Evolutionary conservation across 2,888 invertebrate genomes (phyloP), one percentile per base, ranked within the genome.

Genomic region (Drosophila mimica): DNA sequence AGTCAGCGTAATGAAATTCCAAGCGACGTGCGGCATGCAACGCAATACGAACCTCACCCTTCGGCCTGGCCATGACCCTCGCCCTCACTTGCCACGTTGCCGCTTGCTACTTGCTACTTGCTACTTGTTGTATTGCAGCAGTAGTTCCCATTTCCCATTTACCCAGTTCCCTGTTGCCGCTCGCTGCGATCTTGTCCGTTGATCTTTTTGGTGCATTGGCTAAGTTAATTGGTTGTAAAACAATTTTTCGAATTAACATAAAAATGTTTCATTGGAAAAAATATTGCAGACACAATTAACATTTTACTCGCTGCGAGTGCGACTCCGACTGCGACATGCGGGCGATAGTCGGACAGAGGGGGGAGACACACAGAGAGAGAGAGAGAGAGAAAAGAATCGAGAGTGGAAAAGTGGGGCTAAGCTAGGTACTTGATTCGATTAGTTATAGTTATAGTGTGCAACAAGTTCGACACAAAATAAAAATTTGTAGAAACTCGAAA

Each of bases 181-280:
- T 64, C 48, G 38, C 51, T 54, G 52, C 83, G 88, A 91, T 91
- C 91, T 89, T 88, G 89, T 90, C 82, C 83, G 85, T 82, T 88
- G 89, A 91, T 91, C 91, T 91, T 91, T 90, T 83, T 89, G 88
- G 83, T 82, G 82, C 89, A 91, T 91, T 91, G 91, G 84, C 89
- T 80, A 88, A 84, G 88, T 91, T 91, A 91, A 91, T 91, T 91
- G 89, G 86, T 88, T 88, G 88, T 89, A 89, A 86, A 89, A 88
- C 83, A 88, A 89, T 87, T 88, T 88, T 88, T 85, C 84, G 88
- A 85, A 89, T 88, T 88, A 89, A 88, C 89, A 89, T 88, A 88
- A 88, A 88, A 87, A 88, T 89, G 87, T 89, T 89, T 88, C 87
- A 88, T 88, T 83, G 89, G 89, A 84, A 88, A 86, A 87, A 70